Evolutionary conservation across 2,113 vertebrate species (phyloP).

Genomic region (Scalopus aquaticus): DNA sequence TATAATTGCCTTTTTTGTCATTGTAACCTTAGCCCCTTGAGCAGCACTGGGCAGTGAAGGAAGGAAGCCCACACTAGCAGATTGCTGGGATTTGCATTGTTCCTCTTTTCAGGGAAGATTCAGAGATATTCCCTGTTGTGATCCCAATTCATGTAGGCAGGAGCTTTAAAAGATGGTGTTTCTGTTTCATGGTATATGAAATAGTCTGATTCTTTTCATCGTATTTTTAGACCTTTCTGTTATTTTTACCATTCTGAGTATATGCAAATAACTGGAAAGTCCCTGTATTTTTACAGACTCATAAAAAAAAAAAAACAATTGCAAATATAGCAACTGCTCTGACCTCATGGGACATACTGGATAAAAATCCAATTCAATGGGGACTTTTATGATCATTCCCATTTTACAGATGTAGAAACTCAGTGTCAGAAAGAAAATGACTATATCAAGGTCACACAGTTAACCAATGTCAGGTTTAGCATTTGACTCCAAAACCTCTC

Average conservation of each 20-base stretch:
- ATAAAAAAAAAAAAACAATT: conserved; percentile 43
- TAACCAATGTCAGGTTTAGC: background rate
- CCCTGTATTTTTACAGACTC: conserved; percentile 81
- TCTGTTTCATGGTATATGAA: conserved; percentile 51
- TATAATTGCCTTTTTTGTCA: background rate
- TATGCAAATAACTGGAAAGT: conserved; percentile 89
- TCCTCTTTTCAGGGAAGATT: background rate
- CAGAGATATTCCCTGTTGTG: background rate
- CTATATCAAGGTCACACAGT: background rate
- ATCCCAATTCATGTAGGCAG: background rate
- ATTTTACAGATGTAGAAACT: background rate
- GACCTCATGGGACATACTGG: no score
- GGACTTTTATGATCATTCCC: background rate
- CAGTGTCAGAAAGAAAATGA: background rate
- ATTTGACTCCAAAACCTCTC: background rate
- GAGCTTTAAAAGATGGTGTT: background rate
- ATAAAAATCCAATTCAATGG: background rate
- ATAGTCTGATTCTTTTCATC: conserved; percentile 21
- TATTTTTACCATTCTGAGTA: conserved; percentile 82
- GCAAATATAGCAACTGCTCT: background rate
- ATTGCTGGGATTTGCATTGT: background rate
- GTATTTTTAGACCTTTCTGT: conserved; percentile 81
- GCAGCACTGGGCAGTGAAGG: background rate
- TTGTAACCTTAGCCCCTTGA: background rate
- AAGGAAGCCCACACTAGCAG: accelerated